Conservation (phyloP, 2,797 vertebrate genomes). For the Acrossocheilus fasciatus region DNA sequence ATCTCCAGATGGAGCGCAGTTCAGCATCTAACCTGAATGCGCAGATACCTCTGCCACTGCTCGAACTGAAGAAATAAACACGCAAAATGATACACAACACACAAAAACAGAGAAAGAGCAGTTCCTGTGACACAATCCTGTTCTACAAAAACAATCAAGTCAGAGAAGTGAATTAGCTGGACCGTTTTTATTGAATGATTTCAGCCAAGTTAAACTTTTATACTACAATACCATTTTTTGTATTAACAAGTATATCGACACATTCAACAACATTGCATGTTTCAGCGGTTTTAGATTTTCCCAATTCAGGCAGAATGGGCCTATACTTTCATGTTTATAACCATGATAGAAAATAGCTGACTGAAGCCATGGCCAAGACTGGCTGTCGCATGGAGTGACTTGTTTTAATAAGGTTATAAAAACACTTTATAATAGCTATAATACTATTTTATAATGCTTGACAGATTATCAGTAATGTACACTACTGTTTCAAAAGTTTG, state of each 20-base stretch:
- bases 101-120: slow-evolving; percentile 10
- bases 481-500: neutral
- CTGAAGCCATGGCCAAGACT: neutral
- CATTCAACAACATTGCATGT: neutral
- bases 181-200: neutral
- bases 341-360: neutral
- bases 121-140: neutral
- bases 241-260: neutral
- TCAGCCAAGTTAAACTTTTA: neutral
- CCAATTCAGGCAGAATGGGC: neutral
- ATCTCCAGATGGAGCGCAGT: slow-evolving; percentile 39
- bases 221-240: neutral
- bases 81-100: slow-evolving; percentile 32
- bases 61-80: slow-evolving; percentile 71
- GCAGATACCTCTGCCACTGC: slow-evolving; percentile 77
- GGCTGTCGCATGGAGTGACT: neutral
- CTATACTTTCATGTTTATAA: neutral
- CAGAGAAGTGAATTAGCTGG: neutral
- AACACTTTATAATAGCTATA: neutral
- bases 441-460: neutral
- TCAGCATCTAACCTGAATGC: slow-evolving; percentile 74
- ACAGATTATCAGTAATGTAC: neutral
- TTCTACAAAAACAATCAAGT: neutral
- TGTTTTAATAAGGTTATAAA: neutral
- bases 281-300: neutral